phyloP scores from a whole-genome alignment of 1,140 invertebrate genomes.

The Zaprionus gabonicus region DNA sequence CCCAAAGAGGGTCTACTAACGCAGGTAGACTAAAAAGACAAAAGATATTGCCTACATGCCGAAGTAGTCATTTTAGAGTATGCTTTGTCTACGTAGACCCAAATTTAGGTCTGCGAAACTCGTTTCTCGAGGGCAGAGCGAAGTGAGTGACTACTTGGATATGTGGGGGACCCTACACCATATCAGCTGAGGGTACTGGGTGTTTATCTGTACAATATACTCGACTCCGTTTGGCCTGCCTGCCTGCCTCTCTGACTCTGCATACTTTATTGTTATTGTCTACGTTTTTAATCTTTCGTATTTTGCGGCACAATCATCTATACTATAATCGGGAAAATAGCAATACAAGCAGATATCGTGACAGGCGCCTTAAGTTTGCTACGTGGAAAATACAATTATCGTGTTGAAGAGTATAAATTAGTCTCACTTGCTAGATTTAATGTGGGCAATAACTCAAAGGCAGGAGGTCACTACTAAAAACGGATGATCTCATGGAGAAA shows the following conservation, averaged over 20 bases:
- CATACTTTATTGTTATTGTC: not conserved
- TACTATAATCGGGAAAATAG: not conserved
- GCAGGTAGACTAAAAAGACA: not conserved
- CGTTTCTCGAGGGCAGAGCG: not conserved
- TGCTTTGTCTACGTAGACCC: not conserved
- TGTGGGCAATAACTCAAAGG: not conserved
- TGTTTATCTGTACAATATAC: not conserved
- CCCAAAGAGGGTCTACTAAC: not conserved
- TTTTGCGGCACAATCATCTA: not conserved
- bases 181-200: not conserved
- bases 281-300: constrained; percentile 1
- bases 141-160: not conserved
- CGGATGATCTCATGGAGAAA: constrained; percentile 42
- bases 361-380: not conserved
- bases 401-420: not conserved
- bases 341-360: not conserved
- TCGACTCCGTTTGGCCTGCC: not conserved
- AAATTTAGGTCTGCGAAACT: constrained; percentile 3
- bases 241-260: not conserved
- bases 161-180: not conserved
- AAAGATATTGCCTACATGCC: not conserved
- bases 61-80: not conserved
- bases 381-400: not conserved
- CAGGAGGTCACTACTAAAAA: not conserved
- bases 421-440: not conserved